phyloP scores from a whole-genome alignment of 2,888 invertebrate species.

The Philopedon plagiatum region DNA sequence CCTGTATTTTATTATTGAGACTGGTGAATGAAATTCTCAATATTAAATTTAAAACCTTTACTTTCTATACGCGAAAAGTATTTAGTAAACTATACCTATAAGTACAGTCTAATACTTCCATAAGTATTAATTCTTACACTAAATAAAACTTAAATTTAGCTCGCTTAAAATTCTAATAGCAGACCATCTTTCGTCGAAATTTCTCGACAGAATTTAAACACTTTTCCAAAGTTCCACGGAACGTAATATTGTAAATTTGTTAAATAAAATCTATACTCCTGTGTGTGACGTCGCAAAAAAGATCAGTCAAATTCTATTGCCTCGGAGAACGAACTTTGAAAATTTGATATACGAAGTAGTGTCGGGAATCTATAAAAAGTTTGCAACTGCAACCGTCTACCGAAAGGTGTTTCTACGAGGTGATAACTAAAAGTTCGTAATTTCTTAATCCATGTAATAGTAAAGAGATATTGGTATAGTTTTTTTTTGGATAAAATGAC shows the following conservation, averaged over 20 bases:
- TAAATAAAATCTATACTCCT: slow-evolving; percentile 37
- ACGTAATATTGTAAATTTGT: slow-evolving; percentile 37
- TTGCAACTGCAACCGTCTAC: neutral
- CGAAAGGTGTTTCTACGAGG: neutral
- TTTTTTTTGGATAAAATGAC: too few relatives aligned
- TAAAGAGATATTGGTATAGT: too few relatives aligned
- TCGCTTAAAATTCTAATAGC: slow-evolving; percentile 12
- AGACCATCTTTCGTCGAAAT: slow-evolving; percentile 8
- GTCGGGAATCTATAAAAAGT: slow-evolving; percentile 30
- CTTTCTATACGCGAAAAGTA: too few relatives aligned
- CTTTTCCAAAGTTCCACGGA: slow-evolving; percentile 16
- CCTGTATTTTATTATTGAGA: too few relatives aligned
- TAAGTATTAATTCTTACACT: too few relatives aligned
- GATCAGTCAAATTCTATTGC: slow-evolving; percentile 29
- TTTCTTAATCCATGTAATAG: too few relatives aligned
- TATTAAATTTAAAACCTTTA: too few relatives aligned
- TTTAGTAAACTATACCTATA: too few relatives aligned
- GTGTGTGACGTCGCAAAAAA: slow-evolving; percentile 27
- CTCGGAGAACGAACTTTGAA: slow-evolving; percentile 24
- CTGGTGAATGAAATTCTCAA: too few relatives aligned
- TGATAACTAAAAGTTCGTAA: too few relatives aligned
- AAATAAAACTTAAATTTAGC: neutral
- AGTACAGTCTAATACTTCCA: too few relatives aligned
- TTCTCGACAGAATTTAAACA: slow-evolving; percentile 22
- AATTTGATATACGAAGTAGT: slow-evolving; percentile 29